A percentile compares a stretch with the other conserved stretches of the same genome.
phyloP scores from a whole-genome alignment of 2,797 vertebrate genomes.

The Pipistrellus pygmaeus region DNA sequence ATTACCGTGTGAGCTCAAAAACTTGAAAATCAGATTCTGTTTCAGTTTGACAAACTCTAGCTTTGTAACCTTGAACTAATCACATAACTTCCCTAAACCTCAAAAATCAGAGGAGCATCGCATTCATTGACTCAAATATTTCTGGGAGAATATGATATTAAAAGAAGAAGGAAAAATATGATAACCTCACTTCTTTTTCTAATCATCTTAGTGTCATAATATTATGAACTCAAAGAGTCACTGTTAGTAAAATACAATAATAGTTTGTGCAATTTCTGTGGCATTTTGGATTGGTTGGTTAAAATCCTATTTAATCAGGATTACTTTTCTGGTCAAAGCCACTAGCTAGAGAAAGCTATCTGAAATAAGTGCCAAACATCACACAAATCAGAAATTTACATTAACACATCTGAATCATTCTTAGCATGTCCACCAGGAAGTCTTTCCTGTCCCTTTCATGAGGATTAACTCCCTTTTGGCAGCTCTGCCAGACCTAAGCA shows the following conservation, averaged over 20 bases:
- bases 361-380: background rate
- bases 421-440: background rate
- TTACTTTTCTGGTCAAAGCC: background rate
- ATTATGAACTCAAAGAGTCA: background rate
- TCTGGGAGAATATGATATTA: background rate
- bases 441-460: background rate
- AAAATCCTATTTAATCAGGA: background rate
- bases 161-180: background rate
- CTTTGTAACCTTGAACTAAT: slow-evolving; percentile 28
- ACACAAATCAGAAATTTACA: background rate
- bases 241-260: background rate
- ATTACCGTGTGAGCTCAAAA: background rate
- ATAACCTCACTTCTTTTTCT: background rate
- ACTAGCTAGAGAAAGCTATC: background rate
- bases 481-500: background rate
- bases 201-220: background rate
- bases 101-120: background rate
- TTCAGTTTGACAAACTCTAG: slow-evolving; percentile 24
- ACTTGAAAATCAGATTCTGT: background rate
- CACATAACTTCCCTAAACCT: background rate
- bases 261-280: background rate
- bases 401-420: background rate
- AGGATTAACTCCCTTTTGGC: slow-evolving; percentile 27
- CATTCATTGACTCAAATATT: background rate
- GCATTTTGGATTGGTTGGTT: background rate